Conservation (phyloP, 1,140 invertebrate genomes). For the Trissolcus basalis region DNA sequence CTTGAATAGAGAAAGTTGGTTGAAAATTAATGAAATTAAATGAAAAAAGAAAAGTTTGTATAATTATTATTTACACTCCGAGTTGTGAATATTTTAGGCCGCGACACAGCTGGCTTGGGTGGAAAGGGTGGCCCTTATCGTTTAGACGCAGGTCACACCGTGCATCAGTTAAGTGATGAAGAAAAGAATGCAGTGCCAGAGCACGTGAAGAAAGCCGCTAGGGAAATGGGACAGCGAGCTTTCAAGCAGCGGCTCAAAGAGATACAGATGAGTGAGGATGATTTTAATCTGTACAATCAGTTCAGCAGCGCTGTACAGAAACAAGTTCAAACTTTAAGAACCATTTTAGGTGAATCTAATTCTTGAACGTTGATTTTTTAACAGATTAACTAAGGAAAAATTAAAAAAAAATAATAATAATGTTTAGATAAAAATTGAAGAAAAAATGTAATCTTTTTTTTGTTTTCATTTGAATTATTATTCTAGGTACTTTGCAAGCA, state of each 20-base stretch:
- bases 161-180: conserved; percentile 89
- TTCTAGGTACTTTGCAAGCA: conserved; percentile 84
- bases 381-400: no score
- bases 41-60: no score
- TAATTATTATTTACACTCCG: no score
- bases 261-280: conserved; percentile 96
- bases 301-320: conserved; percentile 86
- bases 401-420: no score
- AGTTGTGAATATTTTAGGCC: conserved; percentile 67
- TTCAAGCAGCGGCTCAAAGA: conserved; percentile 92
- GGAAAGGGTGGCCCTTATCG: conserved; percentile 94
- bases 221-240: conserved; percentile 93
- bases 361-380: no score
- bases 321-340: conserved; percentile 83
- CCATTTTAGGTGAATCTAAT: conserved; percentile 74
- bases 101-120: conserved; percentile 95
- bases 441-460: no score
- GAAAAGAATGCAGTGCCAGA: conserved; percentile 95
- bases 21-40: no score
- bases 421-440: no score
- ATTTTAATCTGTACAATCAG: conserved; percentile 90
- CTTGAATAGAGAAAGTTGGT: no score
- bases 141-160: conserved; percentile 93
- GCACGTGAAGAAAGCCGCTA: conserved; percentile 89
- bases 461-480: conserved; percentile 13